Conservation (phyloP, 2,888 invertebrate species). For the Ophion ventricosus region DNA sequence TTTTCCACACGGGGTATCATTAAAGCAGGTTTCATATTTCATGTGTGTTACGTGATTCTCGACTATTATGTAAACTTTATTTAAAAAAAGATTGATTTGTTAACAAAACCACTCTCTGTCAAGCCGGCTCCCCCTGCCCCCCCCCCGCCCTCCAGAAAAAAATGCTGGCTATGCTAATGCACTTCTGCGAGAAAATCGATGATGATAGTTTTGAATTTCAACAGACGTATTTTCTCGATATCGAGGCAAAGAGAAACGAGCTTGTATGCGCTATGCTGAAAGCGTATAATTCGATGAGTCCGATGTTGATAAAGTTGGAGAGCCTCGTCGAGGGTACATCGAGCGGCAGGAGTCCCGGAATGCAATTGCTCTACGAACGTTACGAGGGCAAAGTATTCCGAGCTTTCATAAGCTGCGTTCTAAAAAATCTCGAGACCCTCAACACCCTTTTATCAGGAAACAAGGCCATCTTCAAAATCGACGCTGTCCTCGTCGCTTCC, state of each 20-base stretch:
- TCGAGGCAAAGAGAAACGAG: constrained; percentile 88
- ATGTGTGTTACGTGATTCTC: too few species aligned
- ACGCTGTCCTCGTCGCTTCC: constrained; percentile 89
- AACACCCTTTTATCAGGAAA: constrained; percentile 85
- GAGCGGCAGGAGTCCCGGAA: constrained; percentile 89
- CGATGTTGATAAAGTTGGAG: constrained; percentile 93
- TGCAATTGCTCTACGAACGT: constrained; percentile 90
- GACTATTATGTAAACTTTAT: too few species aligned
- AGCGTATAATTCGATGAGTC: constrained; percentile 91
- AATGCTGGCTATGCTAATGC: too few species aligned
- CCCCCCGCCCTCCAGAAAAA: too few species aligned
- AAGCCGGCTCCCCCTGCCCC: too few species aligned
- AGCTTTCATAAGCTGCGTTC: constrained; percentile 84
- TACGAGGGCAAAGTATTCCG: constrained; percentile 93
- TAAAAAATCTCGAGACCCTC: constrained; percentile 89
- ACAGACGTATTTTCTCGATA: constrained; percentile 89
- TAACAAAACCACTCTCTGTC: too few species aligned
- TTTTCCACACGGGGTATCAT: too few species aligned
- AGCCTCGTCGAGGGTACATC: constrained; percentile 92
- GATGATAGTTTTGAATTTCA: constrained; percentile 45
- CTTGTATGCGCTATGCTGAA: constrained; percentile 88
- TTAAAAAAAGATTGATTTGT: too few species aligned
- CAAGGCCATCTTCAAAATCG: constrained; percentile 90
- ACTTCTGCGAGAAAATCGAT: background rate
- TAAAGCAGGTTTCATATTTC: too few species aligned